These are phyloP conservation scores for Thymelicus sylvestris DNA, from an alignment of 2,888 invertebrate genomes.

Conservation along the genomic window DNA sequence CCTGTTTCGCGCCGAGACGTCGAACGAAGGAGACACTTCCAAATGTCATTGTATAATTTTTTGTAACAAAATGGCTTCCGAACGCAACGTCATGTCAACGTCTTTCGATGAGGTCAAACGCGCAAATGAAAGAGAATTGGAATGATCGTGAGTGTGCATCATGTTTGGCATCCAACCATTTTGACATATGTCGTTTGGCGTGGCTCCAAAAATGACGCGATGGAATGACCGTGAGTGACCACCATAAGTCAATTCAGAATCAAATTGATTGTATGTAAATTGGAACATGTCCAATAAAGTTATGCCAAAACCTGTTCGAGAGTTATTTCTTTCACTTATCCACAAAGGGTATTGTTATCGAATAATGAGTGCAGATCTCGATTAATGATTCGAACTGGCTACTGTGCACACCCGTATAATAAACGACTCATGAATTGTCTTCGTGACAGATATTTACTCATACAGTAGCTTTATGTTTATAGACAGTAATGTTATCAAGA, in stretches of 20 bases:
- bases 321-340: constrained; percentile 12
- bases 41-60: too few species aligned
- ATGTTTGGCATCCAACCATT: too few species aligned
- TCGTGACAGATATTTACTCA: constrained; percentile 69
- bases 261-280: constrained; percentile 36
- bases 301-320: constrained; percentile 9
- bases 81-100: too few species aligned
- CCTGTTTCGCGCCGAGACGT: too few species aligned
- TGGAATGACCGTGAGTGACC: too few species aligned
- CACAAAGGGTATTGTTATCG: constrained; percentile 23
- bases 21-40: too few species aligned
- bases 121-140: too few species aligned
- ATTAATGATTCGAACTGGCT: constrained; percentile 59
- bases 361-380: constrained; percentile 61
- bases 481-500: constrained; percentile 51
- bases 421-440: constrained; percentile 65
- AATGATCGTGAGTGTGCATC: too few species aligned
- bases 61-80: too few species aligned
- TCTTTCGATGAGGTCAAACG: too few species aligned
- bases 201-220: too few species aligned
- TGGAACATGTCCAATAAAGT: constrained; percentile 15
- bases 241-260: constrained; percentile 1
- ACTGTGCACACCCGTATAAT: constrained; percentile 59
- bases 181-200: too few species aligned
- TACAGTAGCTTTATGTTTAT: constrained; percentile 46